Evolutionary conservation across 2,113 vertebrate species (phyloP).

Genomic region (Rhinoderma darwinii): DNA sequence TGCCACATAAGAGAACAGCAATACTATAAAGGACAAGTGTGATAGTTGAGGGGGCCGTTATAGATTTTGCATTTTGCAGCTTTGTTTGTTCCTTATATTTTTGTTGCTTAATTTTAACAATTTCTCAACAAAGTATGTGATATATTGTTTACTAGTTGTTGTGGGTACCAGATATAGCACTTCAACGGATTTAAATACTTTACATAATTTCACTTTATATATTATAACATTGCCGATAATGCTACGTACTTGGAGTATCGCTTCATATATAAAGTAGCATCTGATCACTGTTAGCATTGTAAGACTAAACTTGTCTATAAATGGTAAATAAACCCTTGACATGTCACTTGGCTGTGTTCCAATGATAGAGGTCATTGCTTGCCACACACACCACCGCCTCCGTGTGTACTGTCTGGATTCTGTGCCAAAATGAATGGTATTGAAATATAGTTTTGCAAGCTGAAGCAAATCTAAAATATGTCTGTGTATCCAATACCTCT

Average conservation of each 20-base stretch:
- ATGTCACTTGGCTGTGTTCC: conserved; percentile 53
- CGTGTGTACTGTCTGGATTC: conserved; percentile 59
- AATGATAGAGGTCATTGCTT: conserved; percentile 64
- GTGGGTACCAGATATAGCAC: too few relatives aligned
- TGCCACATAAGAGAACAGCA: neutral
- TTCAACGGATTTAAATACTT: too few relatives aligned
- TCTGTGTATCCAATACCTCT: neutral
- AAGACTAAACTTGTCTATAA: neutral
- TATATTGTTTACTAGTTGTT: neutral
- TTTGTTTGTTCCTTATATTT: too few relatives aligned
- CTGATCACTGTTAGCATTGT: neutral
- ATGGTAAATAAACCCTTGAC: conserved; percentile 6
- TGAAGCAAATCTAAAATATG: conserved; percentile 41
- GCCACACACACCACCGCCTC: conserved; percentile 28
- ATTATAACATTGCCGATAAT: too few relatives aligned
- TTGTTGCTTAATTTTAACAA: too few relatives aligned
- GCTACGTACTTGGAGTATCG: too few relatives aligned
- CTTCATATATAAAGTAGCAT: too few relatives aligned
- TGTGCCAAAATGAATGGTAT: conserved; percentile 56
- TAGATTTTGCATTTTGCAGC: neutral
- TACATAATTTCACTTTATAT: too few relatives aligned
- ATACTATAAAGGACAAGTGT: neutral
- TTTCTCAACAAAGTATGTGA: too few relatives aligned
- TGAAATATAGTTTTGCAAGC: conserved; percentile 67
- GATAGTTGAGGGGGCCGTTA: neutral